Percentiles rank a stretch among this genome's conserved stretches.
phyloP scores from a whole-genome alignment of 2,797 vertebrate species.

The Bradypodion ventrale region DNA sequence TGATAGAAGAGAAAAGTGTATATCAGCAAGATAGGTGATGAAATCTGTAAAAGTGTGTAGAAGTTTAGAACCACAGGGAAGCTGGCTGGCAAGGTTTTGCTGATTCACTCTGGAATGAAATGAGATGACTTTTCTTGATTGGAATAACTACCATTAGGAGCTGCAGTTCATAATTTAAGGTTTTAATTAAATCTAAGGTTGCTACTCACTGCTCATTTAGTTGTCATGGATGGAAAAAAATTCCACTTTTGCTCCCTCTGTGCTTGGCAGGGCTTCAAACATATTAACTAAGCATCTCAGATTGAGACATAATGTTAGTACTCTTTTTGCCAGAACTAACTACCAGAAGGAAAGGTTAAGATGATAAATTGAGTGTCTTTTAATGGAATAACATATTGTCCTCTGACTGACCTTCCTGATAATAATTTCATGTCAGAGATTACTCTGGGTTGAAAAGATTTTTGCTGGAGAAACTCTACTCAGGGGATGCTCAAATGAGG shows the following conservation, averaged over 20 bases:
- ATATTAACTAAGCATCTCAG: slow-evolving; percentile 13
- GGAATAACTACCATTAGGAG: slow-evolving; percentile 27
- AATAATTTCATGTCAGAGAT: too few relatives aligned
- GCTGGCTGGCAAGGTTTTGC: slow-evolving; percentile 15
- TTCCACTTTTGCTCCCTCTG: slow-evolving; percentile 18
- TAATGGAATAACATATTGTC: not conserved
- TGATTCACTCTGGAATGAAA: slow-evolving; percentile 20
- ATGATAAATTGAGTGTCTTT: not conserved
- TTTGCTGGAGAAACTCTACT: too few relatives aligned
- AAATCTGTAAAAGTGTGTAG: slow-evolving; percentile 25
- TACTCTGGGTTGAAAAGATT: too few relatives aligned
- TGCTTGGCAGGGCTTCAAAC: slow-evolving; percentile 17
- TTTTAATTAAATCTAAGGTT: slow-evolving; percentile 40
- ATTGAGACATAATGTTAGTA: slow-evolving; percentile 9
- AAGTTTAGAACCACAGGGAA: not conserved
- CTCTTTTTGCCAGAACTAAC: not conserved
- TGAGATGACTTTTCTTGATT: slow-evolving; percentile 32
- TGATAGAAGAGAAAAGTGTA: slow-evolving; percentile 1
- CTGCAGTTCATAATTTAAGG: slow-evolving; percentile 27
- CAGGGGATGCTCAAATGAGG: too few relatives aligned
- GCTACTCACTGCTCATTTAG: slow-evolving; percentile 32
- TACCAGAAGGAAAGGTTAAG: not conserved
- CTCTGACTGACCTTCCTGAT: not conserved
- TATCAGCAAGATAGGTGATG: not conserved
- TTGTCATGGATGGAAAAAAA: slow-evolving; percentile 15